Percentiles rank a stretch among this genome's conserved stretches.
Evolutionary conservation across 2,797 vertebrate genomes (phyloP).

Genomic region (Anguilla pacifica): DNA sequence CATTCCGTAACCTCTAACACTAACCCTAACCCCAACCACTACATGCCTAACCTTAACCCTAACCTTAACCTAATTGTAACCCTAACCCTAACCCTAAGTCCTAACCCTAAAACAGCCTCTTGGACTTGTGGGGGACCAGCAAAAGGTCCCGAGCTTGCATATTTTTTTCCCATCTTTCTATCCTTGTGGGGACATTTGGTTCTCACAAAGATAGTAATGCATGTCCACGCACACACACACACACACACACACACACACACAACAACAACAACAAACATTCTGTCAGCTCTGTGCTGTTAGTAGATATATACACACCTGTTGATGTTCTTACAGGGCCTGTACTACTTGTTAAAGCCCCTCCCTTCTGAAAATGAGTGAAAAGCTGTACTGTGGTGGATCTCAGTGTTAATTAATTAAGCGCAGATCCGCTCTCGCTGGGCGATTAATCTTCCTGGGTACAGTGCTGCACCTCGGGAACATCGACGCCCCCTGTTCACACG

Average conservation of each 20-base stretch:
- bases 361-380: conserved; percentile 47
- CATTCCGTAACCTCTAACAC: too few relatives aligned
- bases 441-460: conserved; percentile 70
- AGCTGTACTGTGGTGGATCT: conserved; percentile 51
- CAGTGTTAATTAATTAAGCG: conserved; percentile 67
- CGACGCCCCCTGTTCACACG: conserved; percentile 66
- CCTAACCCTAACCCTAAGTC: too few relatives aligned
- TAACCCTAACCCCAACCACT: too few relatives aligned
- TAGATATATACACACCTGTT: too few relatives aligned
- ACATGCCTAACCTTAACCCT: too few relatives aligned
- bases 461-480: conserved; percentile 61
- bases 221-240: background rate
- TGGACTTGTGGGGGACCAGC: too few relatives aligned
- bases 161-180: too few relatives aligned
- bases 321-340: background rate
- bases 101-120: too few relatives aligned
- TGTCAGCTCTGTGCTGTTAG: too few relatives aligned
- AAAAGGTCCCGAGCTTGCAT: too few relatives aligned
- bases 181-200: too few relatives aligned
- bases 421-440: conserved; percentile 52
- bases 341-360: background rate
- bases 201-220: background rate
- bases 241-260: background rate
- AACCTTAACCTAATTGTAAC: too few relatives aligned
- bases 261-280: background rate